Base-by-base conservation (phyloP, 2,888 invertebrate species). In the Acrocera orbiculus region DNA sequence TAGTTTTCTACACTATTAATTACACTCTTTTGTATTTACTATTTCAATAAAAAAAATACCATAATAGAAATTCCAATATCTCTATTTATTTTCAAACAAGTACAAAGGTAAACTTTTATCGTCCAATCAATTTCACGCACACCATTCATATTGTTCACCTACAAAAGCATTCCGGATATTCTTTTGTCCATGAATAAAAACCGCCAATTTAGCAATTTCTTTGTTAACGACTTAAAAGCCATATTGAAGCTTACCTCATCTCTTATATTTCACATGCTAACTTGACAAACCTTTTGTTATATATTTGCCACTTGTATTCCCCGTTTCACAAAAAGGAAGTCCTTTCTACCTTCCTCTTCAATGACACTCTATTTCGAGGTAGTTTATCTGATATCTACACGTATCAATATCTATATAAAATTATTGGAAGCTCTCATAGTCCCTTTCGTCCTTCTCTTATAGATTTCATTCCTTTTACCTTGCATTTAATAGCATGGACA, bases 141-240 rank as follows among this genome's bases (percentile, higher is more conserved):
- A n/a, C n/a, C n/a, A n/a, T n/a, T n/a, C n/a, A n/a, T n/a, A n/a
- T n/a, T n/a, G n/a, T 34, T 28, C 28, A 34, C 34, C 34, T 34
- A 34, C 20, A 17, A 27, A 28, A 34, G 28, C 16, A 27, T 34
- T 27, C 28, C 6, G 22, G 9, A 8, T 6, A 6, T 11, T 11
- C 25, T 25, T 22, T 24, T 30, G 26, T 16, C 29, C 30, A 30
- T 30, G 35, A 22, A 20, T 25, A 34, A 40, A 40, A 38, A 38
- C 17, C 38, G 38, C 38, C 40, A 38, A 40, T 40, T 36, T 38
- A 38, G 40, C 40, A 40, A 40, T 40, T 38, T 40, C 40, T 40
- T 40, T 40, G 40, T 40, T 40, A 38, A 38, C 36, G 32, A 40
- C 40, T 40, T 40, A 38, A 36, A 40, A 40, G 31, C 36, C 34